phyloP scores from a whole-genome alignment of 2,113 vertebrate species.

The Chrysochloris asiatica region DNA sequence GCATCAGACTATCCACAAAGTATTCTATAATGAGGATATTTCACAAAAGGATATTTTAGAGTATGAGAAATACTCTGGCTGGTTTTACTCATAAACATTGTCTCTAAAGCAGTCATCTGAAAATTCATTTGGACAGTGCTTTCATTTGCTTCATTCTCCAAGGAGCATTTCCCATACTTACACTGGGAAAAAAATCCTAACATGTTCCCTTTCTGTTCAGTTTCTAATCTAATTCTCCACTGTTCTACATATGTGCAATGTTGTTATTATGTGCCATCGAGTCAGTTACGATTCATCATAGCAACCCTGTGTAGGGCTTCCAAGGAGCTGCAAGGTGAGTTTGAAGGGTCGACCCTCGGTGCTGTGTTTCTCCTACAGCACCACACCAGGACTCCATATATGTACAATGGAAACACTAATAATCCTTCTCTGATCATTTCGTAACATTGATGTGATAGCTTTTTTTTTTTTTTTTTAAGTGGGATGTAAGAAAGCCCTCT shows the following conservation, averaged over 20 bases:
- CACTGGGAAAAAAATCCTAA: neutral
- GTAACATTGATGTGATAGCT: neutral
- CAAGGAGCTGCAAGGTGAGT: no score
- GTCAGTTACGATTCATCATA: no score
- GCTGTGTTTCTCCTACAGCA: no score
- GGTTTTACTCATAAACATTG: neutral
- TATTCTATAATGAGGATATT: neutral
- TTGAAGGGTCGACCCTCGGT: no score
- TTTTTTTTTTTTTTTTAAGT: slow-evolving; percentile 18
- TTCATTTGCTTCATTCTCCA: neutral
- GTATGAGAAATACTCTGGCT: neutral
- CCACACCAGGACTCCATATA: no score
- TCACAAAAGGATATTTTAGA: neutral
- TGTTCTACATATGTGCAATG: neutral
- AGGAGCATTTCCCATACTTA: neutral
- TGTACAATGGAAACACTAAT: neutral
- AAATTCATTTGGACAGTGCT: neutral
- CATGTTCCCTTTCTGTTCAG: neutral
- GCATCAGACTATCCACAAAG: neutral
- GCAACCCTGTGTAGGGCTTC: no score
- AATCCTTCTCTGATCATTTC: neutral
- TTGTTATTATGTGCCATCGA: no score
- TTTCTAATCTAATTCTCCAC: neutral
- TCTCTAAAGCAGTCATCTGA: neutral
- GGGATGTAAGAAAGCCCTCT: neutral